A percentile compares a stretch with the other conserved stretches of the same genome.
phyloP scores from a whole-genome alignment of 2,113 vertebrate species.

The Addax nasomaculatus region DNA sequence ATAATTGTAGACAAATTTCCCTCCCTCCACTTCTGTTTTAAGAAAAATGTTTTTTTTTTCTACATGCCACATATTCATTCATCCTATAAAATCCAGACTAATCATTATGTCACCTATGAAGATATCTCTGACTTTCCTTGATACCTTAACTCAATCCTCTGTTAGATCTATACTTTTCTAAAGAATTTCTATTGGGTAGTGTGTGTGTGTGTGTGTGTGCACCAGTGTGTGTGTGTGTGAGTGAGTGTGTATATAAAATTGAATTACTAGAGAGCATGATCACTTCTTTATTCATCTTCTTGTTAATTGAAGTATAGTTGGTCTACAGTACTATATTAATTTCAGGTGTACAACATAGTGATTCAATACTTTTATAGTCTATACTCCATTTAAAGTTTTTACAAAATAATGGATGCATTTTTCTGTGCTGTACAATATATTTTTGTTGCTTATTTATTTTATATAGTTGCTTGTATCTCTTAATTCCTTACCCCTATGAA shows the following conservation, averaged over 20 bases:
- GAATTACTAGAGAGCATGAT: background rate
- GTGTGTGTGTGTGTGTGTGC: fast-evolving
- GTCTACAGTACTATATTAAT: background rate
- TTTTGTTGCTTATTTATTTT: background rate
- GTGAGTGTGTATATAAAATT: background rate
- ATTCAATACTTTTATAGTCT: background rate
- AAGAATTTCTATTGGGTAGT: background rate
- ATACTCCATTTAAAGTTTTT: background rate
- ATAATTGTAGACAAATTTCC: background rate
- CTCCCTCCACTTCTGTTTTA: background rate
- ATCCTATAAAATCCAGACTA: background rate
- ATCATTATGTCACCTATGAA: background rate
- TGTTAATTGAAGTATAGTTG: background rate
- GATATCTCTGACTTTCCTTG: background rate
- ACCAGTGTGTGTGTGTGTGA: background rate
- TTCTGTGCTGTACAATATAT: background rate
- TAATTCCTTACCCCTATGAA: background rate
- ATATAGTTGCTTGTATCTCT: background rate
- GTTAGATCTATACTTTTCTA: background rate
- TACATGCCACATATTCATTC: background rate
- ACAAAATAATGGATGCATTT: background rate
- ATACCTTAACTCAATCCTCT: background rate
- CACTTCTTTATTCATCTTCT: background rate
- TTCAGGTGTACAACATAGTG: background rate
- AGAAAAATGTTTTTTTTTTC: background rate